phyloP scores from a whole-genome alignment of 1,140 invertebrate genomes.

The Philotrypesis tridentata region DNA sequence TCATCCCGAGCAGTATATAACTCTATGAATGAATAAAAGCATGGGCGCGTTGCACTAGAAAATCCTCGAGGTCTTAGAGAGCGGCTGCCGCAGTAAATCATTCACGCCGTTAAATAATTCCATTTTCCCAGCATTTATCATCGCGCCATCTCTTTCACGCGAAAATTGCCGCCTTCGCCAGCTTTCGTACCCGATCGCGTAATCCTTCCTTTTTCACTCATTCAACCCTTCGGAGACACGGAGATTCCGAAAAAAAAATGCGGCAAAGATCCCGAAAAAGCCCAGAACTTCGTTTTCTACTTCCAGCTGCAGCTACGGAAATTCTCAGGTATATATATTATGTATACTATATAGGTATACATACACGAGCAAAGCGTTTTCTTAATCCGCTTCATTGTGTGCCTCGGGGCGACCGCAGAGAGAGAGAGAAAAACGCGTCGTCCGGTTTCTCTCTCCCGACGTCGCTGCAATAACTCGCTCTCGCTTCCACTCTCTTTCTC shows the following conservation, averaged over 20 bases:
- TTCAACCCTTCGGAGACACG: not conserved
- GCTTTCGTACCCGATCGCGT: not conserved
- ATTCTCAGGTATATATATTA: not conserved
- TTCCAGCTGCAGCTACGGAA: not conserved
- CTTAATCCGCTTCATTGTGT: conserved; percentile 23
- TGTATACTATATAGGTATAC: no score
- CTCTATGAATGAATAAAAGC: not conserved
- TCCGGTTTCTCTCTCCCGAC: conserved; percentile 15
- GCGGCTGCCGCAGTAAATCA: conserved; percentile 5
- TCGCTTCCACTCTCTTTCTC: not conserved
- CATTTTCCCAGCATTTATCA: not conserved
- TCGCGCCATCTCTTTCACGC: conserved; percentile 6
- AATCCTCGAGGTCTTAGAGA: not conserved
- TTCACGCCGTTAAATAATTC: conserved; percentile 26
- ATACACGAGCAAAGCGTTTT: not conserved
- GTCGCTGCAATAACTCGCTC: not conserved
- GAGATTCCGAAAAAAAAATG: not conserved
- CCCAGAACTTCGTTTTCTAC: not conserved
- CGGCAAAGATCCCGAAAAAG: not conserved
- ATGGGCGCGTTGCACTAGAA: not conserved
- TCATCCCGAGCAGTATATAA: no score
- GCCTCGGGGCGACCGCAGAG: not conserved
- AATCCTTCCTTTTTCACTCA: not conserved
- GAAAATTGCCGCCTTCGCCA: conserved; percentile 10
- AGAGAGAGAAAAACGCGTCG: conserved; percentile 9